Base-by-base conservation (phyloP, 2,113 vertebrate species). In the Bubo blakistoni region DNA sequence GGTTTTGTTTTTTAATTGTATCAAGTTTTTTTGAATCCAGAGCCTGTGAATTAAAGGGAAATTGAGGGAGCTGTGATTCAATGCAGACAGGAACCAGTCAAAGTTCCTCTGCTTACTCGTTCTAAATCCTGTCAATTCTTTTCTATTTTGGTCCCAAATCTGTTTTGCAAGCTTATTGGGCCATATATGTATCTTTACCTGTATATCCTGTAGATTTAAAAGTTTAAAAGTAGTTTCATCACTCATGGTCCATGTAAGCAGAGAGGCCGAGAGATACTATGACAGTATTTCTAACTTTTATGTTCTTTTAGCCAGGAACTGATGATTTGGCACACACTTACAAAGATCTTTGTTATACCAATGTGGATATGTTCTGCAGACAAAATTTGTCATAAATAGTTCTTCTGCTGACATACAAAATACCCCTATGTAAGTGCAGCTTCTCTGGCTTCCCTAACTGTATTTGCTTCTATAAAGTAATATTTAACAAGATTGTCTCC, bases 101-200 rank as follows among this genome's bases (percentile, higher is more conserved):
- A 78, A 81, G 91, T 97, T 96, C 95, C 91, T 96, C 76, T 49
- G 40, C 82, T 95, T 96, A 93, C 72, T 96, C 94, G 92, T 65
- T 94, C 59, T 81, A 83, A 82, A 91, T 93, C 90, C 90, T 92
- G 94, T 86, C n/a, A 81, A 49, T 94, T 86, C 80, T 79, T 74
- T 84, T 55, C 88, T 93, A 65, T 96, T 96, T 93, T 52, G 49
- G 76, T 88, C 86, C 57, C 40, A 69, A 83, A 34, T 81, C 63
- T 13, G 20, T 46, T 92, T 91, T 70, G 25, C 44, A 76, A 47
- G 13, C 7, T 71, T 26, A 14, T 29, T 86, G 86, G 79, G 44
- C 66, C 54, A 30, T 74, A 4, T 25, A 7, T 80, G 10, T 77
- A n/a, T 86, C 55, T 46, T 9, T 83, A 44, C 46, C 30, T 81